Conservation (phyloP, 2,888 invertebrate species). For the Stegana nigrithorax region DNA sequence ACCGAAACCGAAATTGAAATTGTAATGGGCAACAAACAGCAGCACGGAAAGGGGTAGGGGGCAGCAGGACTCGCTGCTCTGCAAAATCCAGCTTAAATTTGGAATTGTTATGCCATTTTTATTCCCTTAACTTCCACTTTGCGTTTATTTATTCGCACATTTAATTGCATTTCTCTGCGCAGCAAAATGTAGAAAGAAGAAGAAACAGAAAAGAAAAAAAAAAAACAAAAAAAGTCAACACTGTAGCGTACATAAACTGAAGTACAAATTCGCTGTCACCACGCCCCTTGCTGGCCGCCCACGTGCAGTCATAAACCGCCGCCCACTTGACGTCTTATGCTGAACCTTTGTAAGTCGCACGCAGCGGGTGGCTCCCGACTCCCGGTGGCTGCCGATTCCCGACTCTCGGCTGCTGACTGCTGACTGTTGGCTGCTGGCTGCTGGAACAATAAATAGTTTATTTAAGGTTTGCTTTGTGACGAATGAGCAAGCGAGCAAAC, state of each 20-base stretch:
- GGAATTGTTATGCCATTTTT: slow-evolving; percentile 18
- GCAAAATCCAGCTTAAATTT: slow-evolving; percentile 16
- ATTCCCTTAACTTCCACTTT: slow-evolving; percentile 23
- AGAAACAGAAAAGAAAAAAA: background rate
- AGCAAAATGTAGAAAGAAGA: background rate
- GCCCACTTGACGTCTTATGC: background rate
- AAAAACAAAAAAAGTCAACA: background rate
- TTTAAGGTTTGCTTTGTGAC: slow-evolving; percentile 39
- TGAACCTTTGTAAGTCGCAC: no score
- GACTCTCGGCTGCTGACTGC: no score
- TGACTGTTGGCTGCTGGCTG: no score
- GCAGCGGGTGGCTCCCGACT: no score
- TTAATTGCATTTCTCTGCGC: slow-evolving; percentile 39
- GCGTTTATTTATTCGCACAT: slow-evolving; percentile 44
- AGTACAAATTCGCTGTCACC: no score
- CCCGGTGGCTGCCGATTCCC: no score
- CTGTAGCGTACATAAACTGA: no score
- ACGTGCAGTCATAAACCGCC: background rate
- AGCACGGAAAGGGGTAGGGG: background rate
- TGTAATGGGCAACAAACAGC: background rate
- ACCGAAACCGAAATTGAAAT: slow-evolving; percentile 3
- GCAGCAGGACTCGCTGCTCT: background rate
- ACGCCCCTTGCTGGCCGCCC: slow-evolving; percentile 9
- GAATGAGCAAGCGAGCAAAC: slow-evolving; percentile 25
- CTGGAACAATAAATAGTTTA: slow-evolving; percentile 52